These are phyloP conservation scores for Sitophilus oryzae DNA, from an alignment of 1,140 invertebrate species.

Conservation along the genomic window DNA sequence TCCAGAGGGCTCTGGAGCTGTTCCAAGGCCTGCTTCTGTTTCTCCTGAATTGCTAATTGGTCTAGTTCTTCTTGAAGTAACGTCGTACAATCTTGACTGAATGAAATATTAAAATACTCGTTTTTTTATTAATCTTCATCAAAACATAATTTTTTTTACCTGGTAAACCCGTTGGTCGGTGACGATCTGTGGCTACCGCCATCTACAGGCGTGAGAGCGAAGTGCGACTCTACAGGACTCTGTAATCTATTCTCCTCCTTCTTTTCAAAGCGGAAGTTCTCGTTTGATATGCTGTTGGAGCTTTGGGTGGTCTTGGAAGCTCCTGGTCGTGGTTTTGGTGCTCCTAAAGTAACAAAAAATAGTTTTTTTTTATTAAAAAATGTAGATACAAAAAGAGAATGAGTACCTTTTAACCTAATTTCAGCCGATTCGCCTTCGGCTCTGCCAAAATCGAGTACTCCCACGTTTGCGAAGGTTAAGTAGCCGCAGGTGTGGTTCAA, in stretches of 20 bases:
- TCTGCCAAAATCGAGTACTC: conserved; percentile 59
- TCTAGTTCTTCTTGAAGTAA: conserved; percentile 69
- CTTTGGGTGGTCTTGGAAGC: not conserved
- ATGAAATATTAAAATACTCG: not conserved
- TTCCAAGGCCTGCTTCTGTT: conserved; percentile 28
- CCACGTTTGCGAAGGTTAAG: conserved; percentile 69
- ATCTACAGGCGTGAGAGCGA: conserved; percentile 51
- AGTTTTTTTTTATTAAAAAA: no score
- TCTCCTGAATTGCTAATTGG: conserved; percentile 45
- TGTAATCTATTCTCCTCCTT: conserved; percentile 45
- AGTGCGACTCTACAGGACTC: conserved; percentile 59
- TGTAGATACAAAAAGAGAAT: not conserved
- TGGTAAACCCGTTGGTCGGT: conserved; percentile 70
- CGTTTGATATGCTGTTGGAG: conserved; percentile 15
- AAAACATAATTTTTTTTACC: not conserved
- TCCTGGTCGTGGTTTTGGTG: not conserved
- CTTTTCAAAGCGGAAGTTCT: conserved; percentile 35
- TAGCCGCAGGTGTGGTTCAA: conserved; percentile 72
- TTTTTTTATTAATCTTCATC: not conserved
- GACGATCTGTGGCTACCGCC: conserved; percentile 49
- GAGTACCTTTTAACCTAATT: conserved; percentile 16
- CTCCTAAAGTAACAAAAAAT: no score
- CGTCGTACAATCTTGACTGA: conserved; percentile 57
- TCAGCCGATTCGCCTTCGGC: conserved; percentile 43
- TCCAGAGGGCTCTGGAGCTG: conserved; percentile 52